Percentiles rank a stretch among this genome's conserved stretches.
Evolutionary conservation across 1,140 invertebrate genomes (phyloP).

Genomic region (Grapholita molesta): DNA sequence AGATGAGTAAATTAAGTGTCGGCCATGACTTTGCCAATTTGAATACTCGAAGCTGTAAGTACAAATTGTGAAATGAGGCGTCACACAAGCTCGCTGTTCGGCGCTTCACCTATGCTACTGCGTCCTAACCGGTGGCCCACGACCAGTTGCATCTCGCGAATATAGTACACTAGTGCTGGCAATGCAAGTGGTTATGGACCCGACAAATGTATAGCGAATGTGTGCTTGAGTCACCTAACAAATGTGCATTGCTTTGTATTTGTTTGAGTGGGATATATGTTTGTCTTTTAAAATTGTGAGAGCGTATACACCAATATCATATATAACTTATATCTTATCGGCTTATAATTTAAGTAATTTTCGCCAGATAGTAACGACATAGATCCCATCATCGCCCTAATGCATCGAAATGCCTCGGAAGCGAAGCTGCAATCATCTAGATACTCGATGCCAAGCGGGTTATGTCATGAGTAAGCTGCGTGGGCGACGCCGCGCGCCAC

Average conservation of each 20-base stretch:
- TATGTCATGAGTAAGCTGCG: slow-evolving; percentile 71
- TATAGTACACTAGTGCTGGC: slow-evolving; percentile 13
- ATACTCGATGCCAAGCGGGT: slow-evolving; percentile 72
- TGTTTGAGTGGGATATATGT: slow-evolving; percentile 76
- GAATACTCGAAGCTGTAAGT: slow-evolving; percentile 95
- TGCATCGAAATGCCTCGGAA: slow-evolving; percentile 62
- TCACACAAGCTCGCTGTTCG: slow-evolving; percentile 76
- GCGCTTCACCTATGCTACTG: slow-evolving; percentile 78
- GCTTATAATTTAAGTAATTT: slow-evolving; percentile 30
- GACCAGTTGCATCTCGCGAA: slow-evolving; percentile 45
- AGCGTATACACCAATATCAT: slow-evolving; percentile 55
- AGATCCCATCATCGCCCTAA: slow-evolving; percentile 72
- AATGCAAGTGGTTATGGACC: slow-evolving; percentile 50
- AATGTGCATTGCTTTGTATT: slow-evolving; percentile 66
- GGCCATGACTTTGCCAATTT: slow-evolving; percentile 99
- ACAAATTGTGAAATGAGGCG: slow-evolving; percentile 77
- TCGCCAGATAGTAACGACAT: slow-evolving; percentile 54
- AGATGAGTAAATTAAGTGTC: slow-evolving; percentile 97
- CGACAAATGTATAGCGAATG: slow-evolving; percentile 62
- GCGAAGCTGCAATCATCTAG: slow-evolving; percentile 74
- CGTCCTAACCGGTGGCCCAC: slow-evolving; percentile 46
- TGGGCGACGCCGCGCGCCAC: slow-evolving; percentile 46
- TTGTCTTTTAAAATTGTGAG: slow-evolving; percentile 49
- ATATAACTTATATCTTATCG: slow-evolving; percentile 22
- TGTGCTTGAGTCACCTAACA: slow-evolving; percentile 71